Percentiles rank a stretch among this genome's conserved stretches.
These are phyloP conservation scores for Euglossa dilemma DNA, from an alignment of 1,140 invertebrate genomes.

Conservation along the genomic window DNA sequence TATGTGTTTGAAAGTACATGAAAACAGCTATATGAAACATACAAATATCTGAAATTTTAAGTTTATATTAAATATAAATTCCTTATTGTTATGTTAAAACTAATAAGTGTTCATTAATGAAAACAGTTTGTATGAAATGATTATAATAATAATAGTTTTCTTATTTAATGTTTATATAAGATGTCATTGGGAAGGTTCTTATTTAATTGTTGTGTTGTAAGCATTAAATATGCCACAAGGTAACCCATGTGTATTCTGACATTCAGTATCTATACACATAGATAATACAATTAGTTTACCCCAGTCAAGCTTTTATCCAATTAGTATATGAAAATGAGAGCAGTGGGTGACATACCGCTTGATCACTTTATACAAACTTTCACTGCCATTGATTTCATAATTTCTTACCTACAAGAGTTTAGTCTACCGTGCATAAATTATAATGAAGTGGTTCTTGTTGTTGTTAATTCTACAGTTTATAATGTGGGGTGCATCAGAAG, in stretches of 20 bases:
- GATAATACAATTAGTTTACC: constrained; percentile 81
- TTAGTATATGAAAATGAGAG: constrained; percentile 78
- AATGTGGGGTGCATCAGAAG: constrained; percentile 76
- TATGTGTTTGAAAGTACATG: too few relatives aligned
- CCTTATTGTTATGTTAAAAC: too few relatives aligned
- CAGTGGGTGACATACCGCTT: constrained; percentile 75
- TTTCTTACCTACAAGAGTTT: constrained; percentile 44
- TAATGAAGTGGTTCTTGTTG: constrained; percentile 77
- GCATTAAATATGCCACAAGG: constrained; percentile 48
- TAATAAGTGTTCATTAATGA: background rate
- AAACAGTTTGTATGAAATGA: background rate
- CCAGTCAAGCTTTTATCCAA: constrained; percentile 76
- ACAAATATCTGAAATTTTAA: background rate
- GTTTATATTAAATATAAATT: background rate
- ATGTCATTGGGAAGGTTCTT: constrained; percentile 14
- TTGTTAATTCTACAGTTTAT: constrained; percentile 77
- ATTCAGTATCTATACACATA: constrained; percentile 60
- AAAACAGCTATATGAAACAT: too few relatives aligned
- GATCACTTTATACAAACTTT: constrained; percentile 74
- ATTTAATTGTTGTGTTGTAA: constrained; percentile 2
- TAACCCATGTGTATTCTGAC: constrained; percentile 25
- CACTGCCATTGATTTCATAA: constrained; percentile 77
- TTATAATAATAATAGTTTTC: constrained; percentile 7
- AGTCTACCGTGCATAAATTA: constrained; percentile 49
- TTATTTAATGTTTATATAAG: constrained; percentile 25